Conservation (phyloP, 2,888 invertebrate genomes). For the Microplitis deprimator region DNA sequence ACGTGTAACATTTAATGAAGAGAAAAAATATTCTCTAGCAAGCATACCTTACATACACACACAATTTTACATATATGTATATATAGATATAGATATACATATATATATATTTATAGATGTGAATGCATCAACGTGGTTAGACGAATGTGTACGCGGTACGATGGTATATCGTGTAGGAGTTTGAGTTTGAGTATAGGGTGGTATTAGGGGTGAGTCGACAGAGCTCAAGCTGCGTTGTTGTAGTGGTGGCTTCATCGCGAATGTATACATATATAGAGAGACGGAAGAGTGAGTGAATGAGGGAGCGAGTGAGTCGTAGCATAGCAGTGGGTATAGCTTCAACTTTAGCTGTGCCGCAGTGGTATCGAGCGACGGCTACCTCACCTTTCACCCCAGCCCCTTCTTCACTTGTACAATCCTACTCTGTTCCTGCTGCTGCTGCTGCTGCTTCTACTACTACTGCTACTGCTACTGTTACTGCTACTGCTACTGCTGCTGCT, state of each 20-base stretch:
- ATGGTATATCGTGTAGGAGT: constrained; percentile 9
- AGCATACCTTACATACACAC: neutral
- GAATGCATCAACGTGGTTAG: constrained; percentile 22
- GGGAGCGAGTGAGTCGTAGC: constrained; percentile 41
- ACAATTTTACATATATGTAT: constrained; percentile 1
- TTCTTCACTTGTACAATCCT: constrained; percentile 52
- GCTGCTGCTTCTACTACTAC: neutral
- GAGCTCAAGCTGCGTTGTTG: constrained; percentile 33
- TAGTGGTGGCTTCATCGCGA: constrained; percentile 15
- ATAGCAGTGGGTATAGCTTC: constrained; percentile 56
- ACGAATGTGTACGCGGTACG: constrained; percentile 17
- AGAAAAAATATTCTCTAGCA: neutral
- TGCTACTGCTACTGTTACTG: constrained; percentile 10
- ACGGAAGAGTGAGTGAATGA: constrained; percentile 28
- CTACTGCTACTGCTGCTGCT: constrained; percentile 18
- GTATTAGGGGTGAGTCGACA: constrained; percentile 27
- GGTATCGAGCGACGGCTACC: constrained; percentile 69
- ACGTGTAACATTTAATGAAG: neutral
- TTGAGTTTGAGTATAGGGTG: neutral
- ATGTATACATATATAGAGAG: neutral
- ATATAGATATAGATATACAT: too few species aligned
- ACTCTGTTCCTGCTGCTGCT: constrained; percentile 41
- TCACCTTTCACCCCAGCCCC: constrained; percentile 54
- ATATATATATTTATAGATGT: constrained; percentile 11
- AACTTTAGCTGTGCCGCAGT: constrained; percentile 70